phyloP scores from a whole-genome alignment of 2,113 vertebrate genomes.

The Apodemus speciosus region DNA sequence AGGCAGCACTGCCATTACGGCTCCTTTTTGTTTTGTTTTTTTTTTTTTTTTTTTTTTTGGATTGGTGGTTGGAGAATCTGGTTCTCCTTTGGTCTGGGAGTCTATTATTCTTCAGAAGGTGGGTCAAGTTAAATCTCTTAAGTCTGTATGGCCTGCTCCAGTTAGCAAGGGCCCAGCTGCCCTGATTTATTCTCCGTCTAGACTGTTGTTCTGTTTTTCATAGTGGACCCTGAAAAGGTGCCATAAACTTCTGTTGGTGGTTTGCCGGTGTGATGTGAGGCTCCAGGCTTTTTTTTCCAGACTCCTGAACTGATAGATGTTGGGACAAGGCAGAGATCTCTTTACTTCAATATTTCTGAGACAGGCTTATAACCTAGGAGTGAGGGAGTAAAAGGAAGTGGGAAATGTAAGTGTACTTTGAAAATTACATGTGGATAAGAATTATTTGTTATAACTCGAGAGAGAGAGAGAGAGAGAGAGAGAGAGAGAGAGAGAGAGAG shows the following conservation, averaged over 20 bases:
- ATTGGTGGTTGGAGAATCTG: not conserved
- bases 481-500: not conserved
- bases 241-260: not conserved
- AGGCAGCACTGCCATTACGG: not conserved
- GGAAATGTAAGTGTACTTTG: not conserved
- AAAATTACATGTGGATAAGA: slow-evolving; percentile 41
- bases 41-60: not conserved
- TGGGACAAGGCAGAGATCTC: not conserved
- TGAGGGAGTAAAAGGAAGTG: not conserved
- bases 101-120: not conserved
- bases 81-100: slow-evolving; percentile 22
- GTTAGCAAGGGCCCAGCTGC: not conserved
- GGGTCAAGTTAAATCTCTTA: not conserved
- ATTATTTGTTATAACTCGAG: slow-evolving; percentile 29
- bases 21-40: not conserved
- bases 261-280: not conserved
- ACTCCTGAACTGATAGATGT: not conserved
- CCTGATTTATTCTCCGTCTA: not conserved
- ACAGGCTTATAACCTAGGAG: not conserved
- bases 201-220: not conserved
- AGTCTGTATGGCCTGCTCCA: not conserved
- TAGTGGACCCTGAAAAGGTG: not conserved
- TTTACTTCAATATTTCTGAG: slow-evolving; percentile 16
- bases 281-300: not conserved
- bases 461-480: not conserved